Evolutionary conservation across 2,888 invertebrate species (phyloP), one percentile per base, ranked within the genome.

Genomic region (Trisateles emortualis): DNA sequence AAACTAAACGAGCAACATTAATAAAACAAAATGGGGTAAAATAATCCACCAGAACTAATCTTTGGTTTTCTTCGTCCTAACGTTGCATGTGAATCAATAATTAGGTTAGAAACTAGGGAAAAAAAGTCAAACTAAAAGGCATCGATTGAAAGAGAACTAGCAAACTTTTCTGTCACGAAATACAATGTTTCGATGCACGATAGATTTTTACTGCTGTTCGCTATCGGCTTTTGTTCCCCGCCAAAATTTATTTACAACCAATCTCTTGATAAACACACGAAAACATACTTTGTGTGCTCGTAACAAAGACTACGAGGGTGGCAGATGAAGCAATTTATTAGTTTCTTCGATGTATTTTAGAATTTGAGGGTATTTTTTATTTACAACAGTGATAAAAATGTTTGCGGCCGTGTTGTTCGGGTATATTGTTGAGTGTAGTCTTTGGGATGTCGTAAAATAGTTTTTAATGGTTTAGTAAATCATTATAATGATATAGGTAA

Each of bases 371-470:
- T 63, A 60, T 65, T 72, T 84, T 83, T 81, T 88, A 89, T 91
- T 92, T 91, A 92, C 84, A 86, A 78, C 73, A 63, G 85, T 82
- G 84, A 90, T 92, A 92, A 92, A 91, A 90, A 81, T 87, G 92
- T 71, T 90, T 86, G 90, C 87, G 91, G 91, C 81, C 74, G 63
- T 87, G 89, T 70, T 85, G 79, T 83, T 83, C 76, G 78, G 72
- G 78, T 81, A 78, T 67, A 76, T 83, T 83, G 81, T 83, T 71
- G 82, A 84, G 87, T 64, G 47, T 59, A 69, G 69, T 71, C 70
- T 71, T 71, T 57, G 73, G 59, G 51, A 58, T 65, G 64, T 72
- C 71, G 73, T 71, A 72, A 71, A 71, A 72, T 72, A 67, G 72
- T 72, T 72, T 71, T 71, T 71, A 69, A 71, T 67, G 67, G 64